These are phyloP conservation scores for Danaus melanippus DNA, from an alignment of 1,140 invertebrate genomes.

Conservation along the genomic window DNA sequence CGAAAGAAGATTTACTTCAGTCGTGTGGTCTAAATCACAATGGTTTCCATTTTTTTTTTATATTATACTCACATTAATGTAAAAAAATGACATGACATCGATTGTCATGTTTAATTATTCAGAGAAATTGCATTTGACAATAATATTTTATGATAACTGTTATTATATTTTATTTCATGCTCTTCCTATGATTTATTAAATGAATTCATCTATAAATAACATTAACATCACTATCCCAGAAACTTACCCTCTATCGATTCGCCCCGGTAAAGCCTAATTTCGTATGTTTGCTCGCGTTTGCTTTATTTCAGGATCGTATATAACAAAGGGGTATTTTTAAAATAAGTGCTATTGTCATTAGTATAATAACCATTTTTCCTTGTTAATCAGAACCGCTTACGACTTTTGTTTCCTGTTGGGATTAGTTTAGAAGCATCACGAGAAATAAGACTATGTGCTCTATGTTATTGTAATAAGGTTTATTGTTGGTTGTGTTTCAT, in stretches of 20 bases:
- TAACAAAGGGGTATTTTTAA: neutral
- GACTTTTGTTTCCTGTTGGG: neutral
- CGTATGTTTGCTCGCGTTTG: conserved; percentile 35
- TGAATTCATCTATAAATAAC: conserved; percentile 19
- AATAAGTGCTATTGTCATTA: neutral
- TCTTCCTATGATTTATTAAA: neutral
- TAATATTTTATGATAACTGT: too few relatives aligned
- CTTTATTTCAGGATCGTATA: conserved; percentile 4
- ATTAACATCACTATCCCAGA: conserved; percentile 29
- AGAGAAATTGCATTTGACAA: too few relatives aligned
- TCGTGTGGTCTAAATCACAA: too few relatives aligned
- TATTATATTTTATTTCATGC: too few relatives aligned
- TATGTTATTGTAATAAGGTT: neutral
- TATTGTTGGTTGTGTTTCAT: conserved; percentile 9
- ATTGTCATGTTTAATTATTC: too few relatives aligned
- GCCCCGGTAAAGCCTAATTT: conserved; percentile 52
- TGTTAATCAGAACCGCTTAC: conserved; percentile 1
- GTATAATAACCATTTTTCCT: conserved; percentile 1
- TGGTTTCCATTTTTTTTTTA: too few relatives aligned
- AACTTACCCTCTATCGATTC: conserved; percentile 56
- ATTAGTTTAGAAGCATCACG: conserved; percentile 1
- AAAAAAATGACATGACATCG: too few relatives aligned
- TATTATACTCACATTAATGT: too few relatives aligned
- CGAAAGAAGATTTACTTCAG: too few relatives aligned
- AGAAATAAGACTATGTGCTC: conserved; percentile 5